Evolutionary conservation across 2,113 vertebrate species (phyloP).

Genomic region (Cephalopholis sonnerati): DNA sequence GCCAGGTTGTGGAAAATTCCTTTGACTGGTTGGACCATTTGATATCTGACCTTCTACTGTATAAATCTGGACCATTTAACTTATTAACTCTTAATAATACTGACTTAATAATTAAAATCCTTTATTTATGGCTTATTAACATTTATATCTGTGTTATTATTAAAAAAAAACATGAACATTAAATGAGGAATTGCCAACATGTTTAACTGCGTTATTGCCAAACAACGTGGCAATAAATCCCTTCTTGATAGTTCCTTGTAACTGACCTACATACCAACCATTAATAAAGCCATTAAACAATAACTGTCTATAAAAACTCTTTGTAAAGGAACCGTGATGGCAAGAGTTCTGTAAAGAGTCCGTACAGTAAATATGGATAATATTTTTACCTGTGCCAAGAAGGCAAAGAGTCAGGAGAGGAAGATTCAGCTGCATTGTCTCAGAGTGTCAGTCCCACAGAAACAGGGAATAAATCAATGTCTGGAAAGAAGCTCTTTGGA

Average conservation of each 20-base stretch:
- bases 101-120: background rate
- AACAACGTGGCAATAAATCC: background rate
- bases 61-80: background rate
- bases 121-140: background rate
- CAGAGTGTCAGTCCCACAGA: background rate
- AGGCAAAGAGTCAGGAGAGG: slow-evolving; percentile 25
- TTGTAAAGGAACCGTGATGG: background rate
- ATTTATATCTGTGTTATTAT: background rate
- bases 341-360: background rate
- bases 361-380: background rate
- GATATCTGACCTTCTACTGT: background rate
- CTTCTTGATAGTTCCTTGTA: background rate
- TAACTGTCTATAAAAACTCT: background rate
- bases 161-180: no score
- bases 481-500: background rate
- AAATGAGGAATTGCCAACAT: background rate
- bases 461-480: background rate
- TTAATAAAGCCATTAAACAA: background rate
- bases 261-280: background rate
- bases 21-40: no score
- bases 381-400: slow-evolving; percentile 53
- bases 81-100: background rate
- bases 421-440: slow-evolving; percentile 29
- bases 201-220: background rate
- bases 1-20: background rate